Evolutionary conservation across 2,113 vertebrate genomes (phyloP).

Genomic region (Stomatorhinus ivindoensis): DNA sequence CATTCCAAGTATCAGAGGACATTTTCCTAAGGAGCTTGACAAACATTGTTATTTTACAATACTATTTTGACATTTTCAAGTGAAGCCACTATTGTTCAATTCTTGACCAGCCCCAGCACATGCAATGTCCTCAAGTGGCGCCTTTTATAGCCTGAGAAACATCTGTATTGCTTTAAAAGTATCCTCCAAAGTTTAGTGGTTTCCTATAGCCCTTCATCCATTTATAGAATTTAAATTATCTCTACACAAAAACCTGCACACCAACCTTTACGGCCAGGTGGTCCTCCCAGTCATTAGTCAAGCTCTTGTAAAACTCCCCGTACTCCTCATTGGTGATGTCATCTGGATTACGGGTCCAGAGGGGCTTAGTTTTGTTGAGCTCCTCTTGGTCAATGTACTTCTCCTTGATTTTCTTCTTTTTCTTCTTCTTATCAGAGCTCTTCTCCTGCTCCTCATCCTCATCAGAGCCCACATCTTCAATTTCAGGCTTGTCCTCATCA

Average conservation of each 20-base stretch:
- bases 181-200: background rate
- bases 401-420: constrained; percentile 62
- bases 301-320: constrained; percentile 71
- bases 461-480: constrained; percentile 74
- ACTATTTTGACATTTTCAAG: background rate
- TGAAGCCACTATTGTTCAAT: background rate
- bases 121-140: background rate
- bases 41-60: background rate
- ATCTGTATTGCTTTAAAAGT: background rate
- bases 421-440: constrained; percentile 58
- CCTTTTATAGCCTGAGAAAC: background rate
- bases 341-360: constrained; percentile 74
- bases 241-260: background rate
- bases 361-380: constrained; percentile 54
- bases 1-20: background rate
- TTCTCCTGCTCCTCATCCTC: constrained; percentile 70
- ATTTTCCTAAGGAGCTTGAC: background rate
- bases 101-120: background rate
- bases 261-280: constrained; percentile 75
- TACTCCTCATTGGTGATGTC: constrained; percentile 75
- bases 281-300: constrained; percentile 77
- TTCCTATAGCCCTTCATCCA: background rate
- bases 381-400: constrained; percentile 69
- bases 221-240: background rate
- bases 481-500: constrained; percentile 68